These are phyloP conservation scores for Echinops telfairi DNA, from an alignment of 2,113 vertebrate species.

Conservation along the genomic window DNA sequence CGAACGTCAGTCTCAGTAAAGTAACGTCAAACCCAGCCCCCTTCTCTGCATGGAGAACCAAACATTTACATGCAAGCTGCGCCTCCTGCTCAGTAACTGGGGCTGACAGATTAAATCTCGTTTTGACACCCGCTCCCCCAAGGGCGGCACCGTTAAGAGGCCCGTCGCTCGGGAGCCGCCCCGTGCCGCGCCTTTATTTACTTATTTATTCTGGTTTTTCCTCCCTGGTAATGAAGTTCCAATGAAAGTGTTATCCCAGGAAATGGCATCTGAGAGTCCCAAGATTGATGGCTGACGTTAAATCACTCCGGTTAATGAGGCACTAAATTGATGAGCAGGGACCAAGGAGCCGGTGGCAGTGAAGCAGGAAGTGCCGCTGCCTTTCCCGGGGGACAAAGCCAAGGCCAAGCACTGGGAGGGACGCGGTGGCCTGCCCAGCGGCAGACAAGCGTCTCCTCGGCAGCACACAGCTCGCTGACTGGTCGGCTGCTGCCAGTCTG, in stretches of 20 bases:
- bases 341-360: neutral
- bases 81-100: accelerated
- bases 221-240: neutral
- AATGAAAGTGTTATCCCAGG: neutral
- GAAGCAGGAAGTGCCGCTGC: neutral
- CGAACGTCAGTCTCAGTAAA: neutral
- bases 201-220: too few relatives aligned
- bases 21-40: neutral
- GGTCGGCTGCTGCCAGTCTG: too few relatives aligned
- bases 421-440: too few relatives aligned
- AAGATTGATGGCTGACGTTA: neutral
- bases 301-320: neutral
- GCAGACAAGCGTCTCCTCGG: neutral
- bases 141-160: too few relatives aligned
- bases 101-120: accelerated
- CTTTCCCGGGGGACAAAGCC: accelerated
- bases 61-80: neutral
- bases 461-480: neutral
- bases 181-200: too few relatives aligned
- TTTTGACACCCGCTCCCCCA: neutral
- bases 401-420: too few relatives aligned
- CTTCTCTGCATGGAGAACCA: accelerated
- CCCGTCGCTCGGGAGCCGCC: too few relatives aligned
- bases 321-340: neutral
- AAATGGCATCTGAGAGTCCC: neutral